phyloP scores from a whole-genome alignment of 2,797 vertebrate species.

The Sebastes vulpes region DNA sequence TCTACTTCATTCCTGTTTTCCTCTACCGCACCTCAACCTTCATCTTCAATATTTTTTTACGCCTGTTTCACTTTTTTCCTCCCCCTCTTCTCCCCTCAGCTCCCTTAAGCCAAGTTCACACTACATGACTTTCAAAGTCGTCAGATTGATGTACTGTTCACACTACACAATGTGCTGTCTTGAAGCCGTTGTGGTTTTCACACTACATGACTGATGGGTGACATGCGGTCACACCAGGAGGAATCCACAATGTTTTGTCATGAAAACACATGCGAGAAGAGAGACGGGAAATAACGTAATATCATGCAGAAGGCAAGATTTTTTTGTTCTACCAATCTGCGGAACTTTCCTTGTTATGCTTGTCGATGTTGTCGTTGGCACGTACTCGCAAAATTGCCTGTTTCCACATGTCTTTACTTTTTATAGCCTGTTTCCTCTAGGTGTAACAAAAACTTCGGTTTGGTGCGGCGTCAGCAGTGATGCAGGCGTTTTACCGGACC shows the following conservation, averaged over 20 bases:
- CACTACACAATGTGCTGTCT: neutral
- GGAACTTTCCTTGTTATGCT: neutral
- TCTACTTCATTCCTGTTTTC: constrained; percentile 18
- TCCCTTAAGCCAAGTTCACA: neutral
- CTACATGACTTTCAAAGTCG: neutral
- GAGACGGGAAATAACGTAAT: neutral
- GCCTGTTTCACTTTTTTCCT: constrained; percentile 4
- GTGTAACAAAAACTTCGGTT: neutral
- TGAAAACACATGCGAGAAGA: neutral
- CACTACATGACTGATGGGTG: neutral
- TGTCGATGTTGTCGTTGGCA: neutral
- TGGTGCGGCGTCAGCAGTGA: too few species aligned
- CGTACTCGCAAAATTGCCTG: neutral
- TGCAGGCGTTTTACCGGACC: too few species aligned
- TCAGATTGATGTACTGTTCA: neutral
- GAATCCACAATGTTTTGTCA: neutral
- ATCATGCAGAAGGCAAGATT: neutral
- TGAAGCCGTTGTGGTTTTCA: neutral
- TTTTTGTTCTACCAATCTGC: neutral
- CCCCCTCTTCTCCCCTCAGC: constrained; percentile 13
- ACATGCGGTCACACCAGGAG: neutral
- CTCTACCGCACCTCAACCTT: neutral
- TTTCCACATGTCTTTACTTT: neutral
- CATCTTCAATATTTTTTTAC: neutral
- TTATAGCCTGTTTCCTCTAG: neutral